phyloP scores from a whole-genome alignment of 2,113 vertebrate species.

The Alces alces region DNA sequence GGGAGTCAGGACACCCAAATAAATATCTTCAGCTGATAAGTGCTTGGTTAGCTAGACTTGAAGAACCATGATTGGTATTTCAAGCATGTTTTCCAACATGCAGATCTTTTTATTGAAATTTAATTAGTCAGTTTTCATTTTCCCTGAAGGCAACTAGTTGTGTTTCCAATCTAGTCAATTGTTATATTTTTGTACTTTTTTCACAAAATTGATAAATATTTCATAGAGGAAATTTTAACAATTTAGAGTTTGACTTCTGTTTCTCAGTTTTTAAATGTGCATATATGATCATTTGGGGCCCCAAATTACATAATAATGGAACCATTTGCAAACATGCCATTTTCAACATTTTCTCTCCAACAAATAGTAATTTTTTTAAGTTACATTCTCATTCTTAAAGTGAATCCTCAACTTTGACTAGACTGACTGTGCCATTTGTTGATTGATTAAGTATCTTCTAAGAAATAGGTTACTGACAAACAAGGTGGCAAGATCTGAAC shows the following conservation, averaged over 20 bases:
- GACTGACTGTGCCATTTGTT: background rate
- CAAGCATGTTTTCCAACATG: background rate
- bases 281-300: background rate
- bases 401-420: background rate
- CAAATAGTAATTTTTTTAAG: background rate
- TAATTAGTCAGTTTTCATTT: constrained; percentile 6
- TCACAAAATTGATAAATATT: background rate
- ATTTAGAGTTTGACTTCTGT: background rate
- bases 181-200: background rate
- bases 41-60: background rate
- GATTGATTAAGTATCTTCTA: background rate
- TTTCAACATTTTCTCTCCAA: background rate
- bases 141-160: background rate
- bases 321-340: background rate
- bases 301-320: background rate
- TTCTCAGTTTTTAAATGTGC: background rate
- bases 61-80: background rate
- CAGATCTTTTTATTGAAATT: background rate
- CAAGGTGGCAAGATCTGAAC: background rate
- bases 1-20: background rate
- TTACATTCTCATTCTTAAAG: background rate
- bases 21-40: background rate
- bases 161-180: background rate
- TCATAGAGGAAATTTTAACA: background rate
- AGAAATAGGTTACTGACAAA: background rate